Percentiles rank a stretch among this genome's conserved stretches.
These are phyloP conservation scores for Leucophenga varia DNA, from an alignment of 1,140 invertebrate species.

Conservation along the genomic window DNA sequence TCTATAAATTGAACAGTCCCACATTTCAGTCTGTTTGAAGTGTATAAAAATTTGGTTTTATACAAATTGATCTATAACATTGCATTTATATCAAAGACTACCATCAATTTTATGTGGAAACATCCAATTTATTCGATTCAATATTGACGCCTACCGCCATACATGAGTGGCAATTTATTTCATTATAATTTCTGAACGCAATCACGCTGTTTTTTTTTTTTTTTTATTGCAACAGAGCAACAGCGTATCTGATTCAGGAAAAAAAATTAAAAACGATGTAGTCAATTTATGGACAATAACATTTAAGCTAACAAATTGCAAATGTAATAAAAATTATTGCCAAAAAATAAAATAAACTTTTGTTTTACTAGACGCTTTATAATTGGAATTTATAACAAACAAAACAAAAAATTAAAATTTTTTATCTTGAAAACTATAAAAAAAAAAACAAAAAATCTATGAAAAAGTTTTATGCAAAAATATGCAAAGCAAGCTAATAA, in stretches of 20 bases:
- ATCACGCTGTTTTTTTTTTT: slow-evolving; percentile 6
- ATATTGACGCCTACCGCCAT: slow-evolving; percentile 28
- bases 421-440: no score
- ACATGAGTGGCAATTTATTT: slow-evolving; percentile 48
- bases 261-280: no score
- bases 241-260: no score
- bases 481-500: no score
- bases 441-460: slow-evolving; percentile 14
- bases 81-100: no score
- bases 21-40: slow-evolving; percentile 46
- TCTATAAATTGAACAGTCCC: no score
- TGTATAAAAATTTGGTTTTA: slow-evolving; percentile 26
- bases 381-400: slow-evolving; percentile 33
- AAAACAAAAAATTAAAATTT: slow-evolving; percentile 15
- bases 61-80: no score
- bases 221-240: slow-evolving; percentile 43
- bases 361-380: slow-evolving; percentile 14
- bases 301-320: slow-evolving; percentile 49
- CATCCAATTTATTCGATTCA: slow-evolving; percentile 37
- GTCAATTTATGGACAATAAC: no score
- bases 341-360: slow-evolving; percentile 31
- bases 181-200: slow-evolving; percentile 28
- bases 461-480: no score
- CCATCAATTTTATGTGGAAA: no score
- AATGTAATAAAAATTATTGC: slow-evolving; percentile 49